Evolutionary conservation across 2,113 vertebrate species (phyloP), one percentile per base, ranked within the genome.

Genomic region (Pleuronectes platessa): DNA sequence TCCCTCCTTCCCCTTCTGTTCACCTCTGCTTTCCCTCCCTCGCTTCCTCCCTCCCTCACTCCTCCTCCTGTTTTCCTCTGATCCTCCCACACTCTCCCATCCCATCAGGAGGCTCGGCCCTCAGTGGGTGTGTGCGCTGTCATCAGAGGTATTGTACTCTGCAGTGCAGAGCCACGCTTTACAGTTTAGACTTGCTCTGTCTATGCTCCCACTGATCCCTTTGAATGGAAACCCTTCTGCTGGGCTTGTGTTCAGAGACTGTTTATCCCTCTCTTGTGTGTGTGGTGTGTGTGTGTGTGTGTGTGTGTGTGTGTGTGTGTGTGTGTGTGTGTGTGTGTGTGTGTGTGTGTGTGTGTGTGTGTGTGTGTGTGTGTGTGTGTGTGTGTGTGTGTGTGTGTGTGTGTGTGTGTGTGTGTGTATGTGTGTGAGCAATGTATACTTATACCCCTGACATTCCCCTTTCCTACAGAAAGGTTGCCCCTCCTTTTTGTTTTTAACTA

Each of bases 161-260:
- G 61, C 78, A 68, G 63, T 78, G 59, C 78, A 37, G 67, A 83
- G 73, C 82, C 81, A 83, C 73, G 59, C 84, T 89, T 86, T 85
- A 88, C 79, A 87, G 70, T 89, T 79, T 66, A 81, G 71, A 70
- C 76, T 64, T 83, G 79, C 73, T 83, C 78, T 70, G 72, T 79
- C 81, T 77, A 20, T 21, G 56, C 74, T 68, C 76, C 68, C 75
- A 69, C 81, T 80, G 76, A 81, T 81, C 75, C 68, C 70, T 90
- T 83, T 88, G 74, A 90, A 85, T 77, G 63, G 74, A 84, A 85
- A 68, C 58, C 66, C 76, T 81, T 84, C 76, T 62, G 24, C 80
- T 72, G 65, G 70, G 69, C 80, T 74, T 53, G 49, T 71, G 74
- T 85, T 84, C 68, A 76, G 58, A 47, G 20, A 49, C 68, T 65